Conservation (phyloP, 64 coral and sea anemone genomes). For the Stylophora pistillata region DNA sequence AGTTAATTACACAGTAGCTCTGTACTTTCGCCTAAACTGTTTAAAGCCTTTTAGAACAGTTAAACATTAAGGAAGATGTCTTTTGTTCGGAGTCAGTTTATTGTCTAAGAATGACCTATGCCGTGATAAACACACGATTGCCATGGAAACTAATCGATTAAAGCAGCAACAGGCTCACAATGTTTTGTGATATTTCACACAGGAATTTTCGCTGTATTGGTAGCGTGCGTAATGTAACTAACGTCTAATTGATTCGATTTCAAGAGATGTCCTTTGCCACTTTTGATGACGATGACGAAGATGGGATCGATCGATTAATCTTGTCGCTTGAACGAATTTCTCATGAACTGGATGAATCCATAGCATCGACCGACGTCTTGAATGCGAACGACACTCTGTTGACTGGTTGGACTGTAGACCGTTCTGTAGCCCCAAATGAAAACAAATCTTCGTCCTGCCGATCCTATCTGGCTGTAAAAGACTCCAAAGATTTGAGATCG, state of each 20-base stretch:
- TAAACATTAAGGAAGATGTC: not conserved
- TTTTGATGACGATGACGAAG: not conserved
- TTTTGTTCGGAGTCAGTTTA: not conserved
- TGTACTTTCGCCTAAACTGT: too few species aligned
- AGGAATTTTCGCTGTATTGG: not conserved
- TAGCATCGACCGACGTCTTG: not conserved
- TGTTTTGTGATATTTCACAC: not conserved
- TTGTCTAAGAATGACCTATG: not conserved
- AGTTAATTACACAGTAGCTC: too few species aligned
- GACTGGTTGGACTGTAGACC: conserved; percentile 17
- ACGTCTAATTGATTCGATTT: not conserved
- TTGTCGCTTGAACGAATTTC: conserved; percentile 25
- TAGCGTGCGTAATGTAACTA: not conserved
- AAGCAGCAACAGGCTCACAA: not conserved
- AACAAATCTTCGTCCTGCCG: not conserved
- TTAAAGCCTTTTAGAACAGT: not conserved
- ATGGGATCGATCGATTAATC: not conserved
- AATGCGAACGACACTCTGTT: conserved; percentile 2
- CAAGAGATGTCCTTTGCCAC: conserved; percentile 16
- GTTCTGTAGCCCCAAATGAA: not conserved
- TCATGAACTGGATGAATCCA: not conserved
- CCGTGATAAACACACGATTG: not conserved
- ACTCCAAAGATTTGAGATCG: conserved; percentile 17
- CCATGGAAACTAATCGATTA: conserved; percentile 32
- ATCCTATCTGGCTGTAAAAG: conserved; percentile 1